Conservation (phyloP, 1,140 invertebrate genomes). For the Lordiphosa stackelbergi region DNA sequence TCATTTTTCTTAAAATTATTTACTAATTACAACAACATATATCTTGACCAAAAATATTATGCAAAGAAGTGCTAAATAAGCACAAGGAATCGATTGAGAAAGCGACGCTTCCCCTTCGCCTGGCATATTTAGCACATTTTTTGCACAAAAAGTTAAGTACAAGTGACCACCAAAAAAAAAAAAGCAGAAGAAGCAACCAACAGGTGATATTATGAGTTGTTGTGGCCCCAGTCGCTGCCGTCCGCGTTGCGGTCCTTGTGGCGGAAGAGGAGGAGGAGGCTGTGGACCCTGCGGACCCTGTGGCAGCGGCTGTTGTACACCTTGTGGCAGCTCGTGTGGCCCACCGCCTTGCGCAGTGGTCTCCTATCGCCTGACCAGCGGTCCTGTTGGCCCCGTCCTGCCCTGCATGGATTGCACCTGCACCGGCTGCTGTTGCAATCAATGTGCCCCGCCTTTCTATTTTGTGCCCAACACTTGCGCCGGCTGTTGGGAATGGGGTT, state of each 20-base stretch:
- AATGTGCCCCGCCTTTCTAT: conserved; percentile 49
- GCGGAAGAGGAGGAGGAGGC: neutral
- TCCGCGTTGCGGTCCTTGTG: conserved; percentile 10
- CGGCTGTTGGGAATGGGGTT: conserved; percentile 53
- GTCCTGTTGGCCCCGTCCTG: conserved; percentile 44
- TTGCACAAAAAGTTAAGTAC: conserved; percentile 28
- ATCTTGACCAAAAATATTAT: conserved; percentile 7
- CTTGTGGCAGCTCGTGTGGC: conserved; percentile 7
- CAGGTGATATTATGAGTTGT: conserved; percentile 28
- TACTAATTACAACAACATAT: conserved; percentile 9
- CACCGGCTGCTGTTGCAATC: conserved; percentile 14
- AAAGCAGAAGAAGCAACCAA: conserved; percentile 17
- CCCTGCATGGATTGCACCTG: conserved; percentile 39
- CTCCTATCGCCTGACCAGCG: conserved; percentile 44
- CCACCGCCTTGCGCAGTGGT: conserved; percentile 39
- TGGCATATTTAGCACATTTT: conserved; percentile 62
- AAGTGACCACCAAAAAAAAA: neutral
- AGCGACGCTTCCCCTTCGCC: conserved; percentile 8
- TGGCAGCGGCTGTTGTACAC: conserved; percentile 10
- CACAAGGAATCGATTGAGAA: conserved; percentile 6
- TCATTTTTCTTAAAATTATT: conserved; percentile 11
- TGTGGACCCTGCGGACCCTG: conserved; percentile 10
- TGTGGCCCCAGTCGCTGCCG: conserved; percentile 11
- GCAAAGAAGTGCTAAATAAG: conserved; percentile 63
- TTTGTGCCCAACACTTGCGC: conserved; percentile 43